Percentiles rank a stretch among this genome's conserved stretches.
These are phyloP conservation scores for Nicator chloris DNA, from an alignment of 2,113 vertebrate genomes.

Conservation along the genomic window DNA sequence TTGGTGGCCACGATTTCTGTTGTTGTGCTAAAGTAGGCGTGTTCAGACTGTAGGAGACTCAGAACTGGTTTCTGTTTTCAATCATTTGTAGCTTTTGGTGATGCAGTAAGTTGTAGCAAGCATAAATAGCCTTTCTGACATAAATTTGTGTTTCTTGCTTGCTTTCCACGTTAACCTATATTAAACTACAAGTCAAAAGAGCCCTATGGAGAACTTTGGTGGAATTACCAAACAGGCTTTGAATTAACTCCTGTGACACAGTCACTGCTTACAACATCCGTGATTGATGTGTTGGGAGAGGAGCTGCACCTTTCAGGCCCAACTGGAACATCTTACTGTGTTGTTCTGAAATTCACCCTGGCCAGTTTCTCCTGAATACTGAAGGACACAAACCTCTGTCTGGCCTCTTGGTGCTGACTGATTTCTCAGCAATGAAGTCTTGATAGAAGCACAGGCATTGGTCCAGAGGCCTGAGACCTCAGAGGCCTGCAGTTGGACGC, in stretches of 20 bases:
- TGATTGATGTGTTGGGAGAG: neutral
- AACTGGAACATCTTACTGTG: neutral
- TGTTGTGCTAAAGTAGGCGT: neutral
- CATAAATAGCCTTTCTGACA: neutral
- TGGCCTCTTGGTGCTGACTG: neutral
- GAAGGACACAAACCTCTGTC: neutral
- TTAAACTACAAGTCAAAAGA: neutral
- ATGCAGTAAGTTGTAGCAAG: neutral
- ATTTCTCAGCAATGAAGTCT: neutral
- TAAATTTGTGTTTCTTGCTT: neutral
- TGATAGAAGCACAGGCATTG: neutral
- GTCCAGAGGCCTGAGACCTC: neutral
- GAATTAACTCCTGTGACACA: neutral
- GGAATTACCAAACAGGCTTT: neutral
- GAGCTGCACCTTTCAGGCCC: neutral
- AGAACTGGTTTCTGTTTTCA: neutral
- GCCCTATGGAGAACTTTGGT: neutral
- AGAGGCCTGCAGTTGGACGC: neutral
- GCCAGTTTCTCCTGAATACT: neutral
- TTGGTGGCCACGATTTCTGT: neutral
- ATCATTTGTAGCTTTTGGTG: neutral
- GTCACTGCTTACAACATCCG: neutral
- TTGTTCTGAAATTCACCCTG: neutral
- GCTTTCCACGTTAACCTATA: neutral
- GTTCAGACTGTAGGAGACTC: neutral